Base-by-base conservation (phyloP, 1,140 invertebrate species). In the Penaeus vannamei region DNA sequence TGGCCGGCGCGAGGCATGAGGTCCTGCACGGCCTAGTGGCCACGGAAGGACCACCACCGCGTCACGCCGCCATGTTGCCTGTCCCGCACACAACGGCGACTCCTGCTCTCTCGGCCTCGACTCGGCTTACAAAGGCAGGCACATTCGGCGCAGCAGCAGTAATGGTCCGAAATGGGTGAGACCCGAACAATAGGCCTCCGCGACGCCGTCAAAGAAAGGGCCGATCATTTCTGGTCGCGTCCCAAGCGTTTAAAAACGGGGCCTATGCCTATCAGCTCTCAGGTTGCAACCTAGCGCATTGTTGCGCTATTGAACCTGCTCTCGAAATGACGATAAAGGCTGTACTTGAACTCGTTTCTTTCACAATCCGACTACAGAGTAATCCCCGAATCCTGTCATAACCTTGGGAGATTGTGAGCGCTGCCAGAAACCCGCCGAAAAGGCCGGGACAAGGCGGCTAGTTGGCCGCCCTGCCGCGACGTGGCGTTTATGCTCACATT, bases 101-200 rank as follows among this genome's bases (percentile, higher is more conserved):
- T 77, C 17, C 46, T 81, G 72, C 86, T 83, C 36, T 83, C 80
- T 29, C 69, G 66, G 32, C 80, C 60, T 88, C 64, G 81, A 72
- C 80, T 88, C 86, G 46, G 32, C 62, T 26, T 22, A 82, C 80
- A 88, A 83, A 88, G 86, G 86, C 86, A 88, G 46, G 83, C 60
- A 61, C 61, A 26, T 53, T 36, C 17, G 80, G 69, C 86, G 42
- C 17, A 87, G 61, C 86, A 60, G 60, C 79, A 87, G 86, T 88
- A 84, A 88, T 83, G 82, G 86, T 88, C 86, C 86, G 82, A 88
- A 88, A 88, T 88, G 86, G 86, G 5, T 69, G 80, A 83, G 66
- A 79, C 80, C 66, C 80, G 77, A 83, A 88, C 86, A 88, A 88
- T 88, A 88, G 86, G 80, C 86, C 79, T 82, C 62, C 22, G 86